Evolutionary conservation across 1,140 invertebrate genomes (phyloP), one percentile per base, ranked within the genome.

Genomic region (Ctenoplectra terminalis): DNA sequence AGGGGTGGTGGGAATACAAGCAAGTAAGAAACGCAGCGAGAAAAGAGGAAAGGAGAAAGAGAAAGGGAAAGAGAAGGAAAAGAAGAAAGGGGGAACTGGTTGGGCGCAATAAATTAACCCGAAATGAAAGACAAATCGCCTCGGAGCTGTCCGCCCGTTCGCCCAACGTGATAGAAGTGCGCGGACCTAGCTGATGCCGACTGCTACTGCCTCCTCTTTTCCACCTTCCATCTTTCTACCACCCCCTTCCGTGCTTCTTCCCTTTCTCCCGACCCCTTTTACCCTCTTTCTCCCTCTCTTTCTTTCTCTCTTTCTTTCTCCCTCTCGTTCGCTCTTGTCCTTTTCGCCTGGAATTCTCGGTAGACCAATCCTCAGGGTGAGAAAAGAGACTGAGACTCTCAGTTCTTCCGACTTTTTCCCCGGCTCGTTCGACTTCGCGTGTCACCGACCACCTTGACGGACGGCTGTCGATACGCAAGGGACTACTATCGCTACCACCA

Each of bases 51-150:
- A 11, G 26, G 43, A 40, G 46, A 8, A 67, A 20, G 43, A 15
- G 15, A 23, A 34, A 75, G 37, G 77, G 83, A 67, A 73, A 67
- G 26, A 52, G 61, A 50, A 37, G 29, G 64, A 64, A 70, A 66
- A 58, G 78, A 66, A 69, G 84, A 81, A 67, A 81, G 81, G 66
- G 76, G 71, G 64, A 73, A 52, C 71, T 86, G 90, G 85, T 87
- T 79, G 86, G 84, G 89, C 85, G 92, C 93, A 91, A 94, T 93
- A 93, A 93, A 94, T 94, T 93, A 93, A 91, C 92, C 89, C 93
- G 91, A 94, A 93, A 94, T 94, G 93, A 94, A 94, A 94, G 93
- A 94, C 93, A 93, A 93, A 94, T 94, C 93, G 92, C 92, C 88
- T 90, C 89, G 78, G 88, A 94, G 91, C 92, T 94, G 93, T 93